phyloP scores from a whole-genome alignment of 2,113 vertebrate species.

The Phyllostomus hastatus region DNA sequence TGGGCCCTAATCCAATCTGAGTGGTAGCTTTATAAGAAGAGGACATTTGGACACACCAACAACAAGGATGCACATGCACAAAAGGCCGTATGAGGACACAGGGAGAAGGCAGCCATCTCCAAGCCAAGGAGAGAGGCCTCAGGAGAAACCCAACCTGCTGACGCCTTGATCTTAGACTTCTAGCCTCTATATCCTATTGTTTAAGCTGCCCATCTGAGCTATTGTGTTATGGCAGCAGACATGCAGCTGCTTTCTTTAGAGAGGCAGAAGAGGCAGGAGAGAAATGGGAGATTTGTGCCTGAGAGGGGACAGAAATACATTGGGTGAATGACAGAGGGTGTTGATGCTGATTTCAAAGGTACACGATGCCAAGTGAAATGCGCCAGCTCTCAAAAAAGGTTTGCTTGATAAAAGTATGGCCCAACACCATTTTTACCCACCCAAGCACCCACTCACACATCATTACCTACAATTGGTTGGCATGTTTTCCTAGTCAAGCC shows the following conservation, averaged over 20 bases:
- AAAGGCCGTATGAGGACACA: background rate
- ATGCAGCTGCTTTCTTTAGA: background rate
- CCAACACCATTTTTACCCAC: background rate
- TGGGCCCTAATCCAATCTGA: background rate
- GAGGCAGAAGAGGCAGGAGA: background rate
- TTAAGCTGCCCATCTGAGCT: background rate
- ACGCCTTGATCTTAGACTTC: background rate
- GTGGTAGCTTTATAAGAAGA: background rate
- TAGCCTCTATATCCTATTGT: background rate
- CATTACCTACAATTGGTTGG: background rate
- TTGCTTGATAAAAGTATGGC: background rate
- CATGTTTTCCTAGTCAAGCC: background rate
- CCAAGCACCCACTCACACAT: background rate
- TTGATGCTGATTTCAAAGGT: background rate
- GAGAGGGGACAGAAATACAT: background rate
- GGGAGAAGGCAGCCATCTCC: background rate
- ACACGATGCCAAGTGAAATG: background rate
- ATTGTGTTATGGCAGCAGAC: background rate
- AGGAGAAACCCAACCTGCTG: background rate
- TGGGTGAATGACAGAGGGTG: background rate
- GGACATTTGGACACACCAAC: background rate
- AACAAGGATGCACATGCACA: background rate
- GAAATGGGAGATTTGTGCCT: background rate
- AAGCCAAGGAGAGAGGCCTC: background rate
- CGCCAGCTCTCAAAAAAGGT: background rate